Conservation (phyloP, 2,113 vertebrate genomes). For the Myodes glareolus region DNA sequence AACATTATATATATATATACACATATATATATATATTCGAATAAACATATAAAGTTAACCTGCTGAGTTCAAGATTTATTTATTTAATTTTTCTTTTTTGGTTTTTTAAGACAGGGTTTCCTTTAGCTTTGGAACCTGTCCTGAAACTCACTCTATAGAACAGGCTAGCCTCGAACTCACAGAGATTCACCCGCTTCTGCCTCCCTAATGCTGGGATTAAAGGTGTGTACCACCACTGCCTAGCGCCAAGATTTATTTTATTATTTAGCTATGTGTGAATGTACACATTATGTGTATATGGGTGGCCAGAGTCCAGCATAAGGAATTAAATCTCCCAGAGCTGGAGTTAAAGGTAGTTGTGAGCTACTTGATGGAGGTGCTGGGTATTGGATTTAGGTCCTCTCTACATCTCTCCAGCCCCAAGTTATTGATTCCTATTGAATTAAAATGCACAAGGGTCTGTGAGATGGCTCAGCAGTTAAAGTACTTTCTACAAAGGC, state of each 20-base stretch:
- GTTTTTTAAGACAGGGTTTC: too few relatives aligned
- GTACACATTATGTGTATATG: not conserved
- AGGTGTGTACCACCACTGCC: too few relatives aligned
- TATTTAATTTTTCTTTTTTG: too few relatives aligned
- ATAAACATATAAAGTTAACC: not conserved
- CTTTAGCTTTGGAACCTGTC: too few relatives aligned
- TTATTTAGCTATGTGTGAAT: not conserved
- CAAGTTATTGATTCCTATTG: not conserved
- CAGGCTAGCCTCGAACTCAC: too few relatives aligned
- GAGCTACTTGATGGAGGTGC: not conserved
- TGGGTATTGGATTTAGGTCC: not conserved
- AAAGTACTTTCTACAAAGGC: not conserved
- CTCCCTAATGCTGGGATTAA: too few relatives aligned
- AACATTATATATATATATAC: not conserved
- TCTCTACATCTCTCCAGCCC: not conserved
- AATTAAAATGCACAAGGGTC: constrained; percentile 20
- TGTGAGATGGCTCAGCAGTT: not conserved
- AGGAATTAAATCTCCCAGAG: not conserved
- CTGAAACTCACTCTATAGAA: too few relatives aligned
- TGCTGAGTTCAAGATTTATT: not conserved
- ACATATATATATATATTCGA: not conserved
- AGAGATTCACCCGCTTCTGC: too few relatives aligned
- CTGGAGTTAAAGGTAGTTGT: not conserved
- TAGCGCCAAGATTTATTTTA: not conserved
- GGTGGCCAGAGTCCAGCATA: not conserved